phyloP scores from a whole-genome alignment of 2,888 invertebrate species.

The Mesoligia furuncula region DNA sequence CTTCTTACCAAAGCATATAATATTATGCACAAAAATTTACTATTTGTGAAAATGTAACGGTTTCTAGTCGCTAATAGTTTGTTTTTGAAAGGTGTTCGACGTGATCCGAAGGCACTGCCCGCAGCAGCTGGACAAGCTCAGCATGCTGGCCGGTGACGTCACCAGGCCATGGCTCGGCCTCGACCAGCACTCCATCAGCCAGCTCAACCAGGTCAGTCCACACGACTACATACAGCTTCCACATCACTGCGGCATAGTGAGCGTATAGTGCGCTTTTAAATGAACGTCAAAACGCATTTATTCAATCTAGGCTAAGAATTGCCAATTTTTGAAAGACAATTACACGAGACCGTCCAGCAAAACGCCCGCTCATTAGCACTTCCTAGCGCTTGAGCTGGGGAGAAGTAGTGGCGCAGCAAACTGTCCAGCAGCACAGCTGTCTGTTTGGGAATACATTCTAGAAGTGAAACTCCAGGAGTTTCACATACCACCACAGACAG shows the following conservation, averaged over 20 bases:
- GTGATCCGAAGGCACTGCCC: conserved; percentile 79
- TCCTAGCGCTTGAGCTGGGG: no score
- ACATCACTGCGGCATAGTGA: no score
- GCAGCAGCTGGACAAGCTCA: conserved; percentile 90
- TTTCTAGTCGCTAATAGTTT: neutral
- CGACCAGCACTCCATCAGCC: conserved; percentile 77
- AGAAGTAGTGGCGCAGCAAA: no score
- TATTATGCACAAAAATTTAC: neutral
- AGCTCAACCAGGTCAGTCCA: conserved; percentile 47
- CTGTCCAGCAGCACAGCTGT: no score
- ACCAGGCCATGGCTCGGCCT: conserved; percentile 90
- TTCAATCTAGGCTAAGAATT: neutral
- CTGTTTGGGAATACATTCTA: no score
- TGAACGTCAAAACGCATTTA: neutral
- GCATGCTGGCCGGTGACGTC: conserved; percentile 91
- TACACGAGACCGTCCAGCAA: no score
- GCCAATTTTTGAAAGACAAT: no score
- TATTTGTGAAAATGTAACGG: neutral
- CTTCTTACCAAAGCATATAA: no score
- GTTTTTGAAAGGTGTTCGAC: conserved; percentile 87
- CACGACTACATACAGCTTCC: no score
- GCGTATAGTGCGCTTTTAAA: neutral
- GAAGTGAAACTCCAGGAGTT: no score
- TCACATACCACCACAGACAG: no score
- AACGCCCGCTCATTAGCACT: no score